Base-by-base conservation (phyloP, 2,888 invertebrate genomes). In the Drosophila longiperda region DNA sequence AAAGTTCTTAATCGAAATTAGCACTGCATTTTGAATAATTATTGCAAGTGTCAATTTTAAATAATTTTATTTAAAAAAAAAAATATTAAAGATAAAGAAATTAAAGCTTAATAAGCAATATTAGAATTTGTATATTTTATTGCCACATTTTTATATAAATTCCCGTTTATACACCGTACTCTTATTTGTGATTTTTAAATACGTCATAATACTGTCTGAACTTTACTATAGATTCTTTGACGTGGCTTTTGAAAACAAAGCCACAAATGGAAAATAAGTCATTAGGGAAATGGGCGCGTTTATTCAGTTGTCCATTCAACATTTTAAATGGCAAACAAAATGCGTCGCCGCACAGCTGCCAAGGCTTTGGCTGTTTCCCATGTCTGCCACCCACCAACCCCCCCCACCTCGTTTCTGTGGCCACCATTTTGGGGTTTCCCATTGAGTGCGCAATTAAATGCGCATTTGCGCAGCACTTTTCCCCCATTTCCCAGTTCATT, bases 401-500 rank as follows among this genome's bases (percentile, higher is more conserved):
- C 23, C 23, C 23, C 23, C 23, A 33, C 12, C 34, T 45, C 5
- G 29, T 32, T 50, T 23, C 26, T 34, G 38, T 52, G 32, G 45
- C 52, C 53, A 29, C 38, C 72, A 65, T 61, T 71, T 73, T 66
- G 49, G 55, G 70, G 59, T 66, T 68, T 78, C 57, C 69, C 63
- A 78, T 85, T 87, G 81, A 87, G 78, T 76, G 75, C 83, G 76
- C 88, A 84, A 89, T 86, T 87, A 87, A 87, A 75, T 85, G 86
- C 74, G 78, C 87, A 89, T 87, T 87, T 84, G 59, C 74, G 75
- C 67, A 80, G 65, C 75, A 72, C 38, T 42, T 72, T 75, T 66
- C 23, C 8, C 15, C 26, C 23, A 45, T 11, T 62, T 32, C 26
- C 17, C 36, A n/a, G 20, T 45, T 55, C 49, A 12, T 49, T 62